These are phyloP conservation scores for Bombus picipes DNA, from an alignment of 1,140 invertebrate genomes.

Conservation along the genomic window DNA sequence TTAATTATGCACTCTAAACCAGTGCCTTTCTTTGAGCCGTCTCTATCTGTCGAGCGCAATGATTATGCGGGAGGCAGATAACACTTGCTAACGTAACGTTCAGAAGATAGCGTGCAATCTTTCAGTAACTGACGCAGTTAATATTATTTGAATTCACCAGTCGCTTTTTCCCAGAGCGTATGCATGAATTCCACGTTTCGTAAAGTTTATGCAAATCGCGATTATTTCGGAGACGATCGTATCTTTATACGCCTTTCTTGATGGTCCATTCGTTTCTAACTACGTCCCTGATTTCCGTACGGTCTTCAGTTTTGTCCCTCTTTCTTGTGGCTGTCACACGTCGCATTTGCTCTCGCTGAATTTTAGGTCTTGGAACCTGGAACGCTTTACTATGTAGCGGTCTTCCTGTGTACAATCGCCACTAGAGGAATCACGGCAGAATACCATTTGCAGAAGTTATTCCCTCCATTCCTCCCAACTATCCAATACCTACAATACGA, in stretches of 20 bases:
- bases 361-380: not conserved
- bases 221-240: not conserved
- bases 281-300: slow-evolving; percentile 38
- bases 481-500: not conserved
- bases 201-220: slow-evolving; percentile 1
- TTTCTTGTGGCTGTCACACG: not conserved
- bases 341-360: not conserved
- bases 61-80: slow-evolving; percentile 27
- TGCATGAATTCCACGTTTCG: not conserved
- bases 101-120: slow-evolving; percentile 11
- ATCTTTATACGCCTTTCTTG: not conserved
- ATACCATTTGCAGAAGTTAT: not conserved
- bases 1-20: slow-evolving; percentile 7
- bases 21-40: not conserved
- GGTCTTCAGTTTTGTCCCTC: slow-evolving; percentile 5
- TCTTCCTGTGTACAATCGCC: not conserved
- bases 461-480: not conserved
- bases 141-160: slow-evolving; percentile 20
- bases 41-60: not conserved
- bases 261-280: slow-evolving; percentile 18
- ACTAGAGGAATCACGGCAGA: not conserved
- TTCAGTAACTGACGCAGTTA: not conserved
- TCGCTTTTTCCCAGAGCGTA: not conserved
- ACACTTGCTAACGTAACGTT: not conserved
- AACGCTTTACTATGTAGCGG: no score